A percentile compares a stretch with the other conserved stretches of the same genome.
These are phyloP conservation scores for Galerucella pusilla DNA, from an alignment of 2,888 invertebrate species.

Conservation along the genomic window DNA sequence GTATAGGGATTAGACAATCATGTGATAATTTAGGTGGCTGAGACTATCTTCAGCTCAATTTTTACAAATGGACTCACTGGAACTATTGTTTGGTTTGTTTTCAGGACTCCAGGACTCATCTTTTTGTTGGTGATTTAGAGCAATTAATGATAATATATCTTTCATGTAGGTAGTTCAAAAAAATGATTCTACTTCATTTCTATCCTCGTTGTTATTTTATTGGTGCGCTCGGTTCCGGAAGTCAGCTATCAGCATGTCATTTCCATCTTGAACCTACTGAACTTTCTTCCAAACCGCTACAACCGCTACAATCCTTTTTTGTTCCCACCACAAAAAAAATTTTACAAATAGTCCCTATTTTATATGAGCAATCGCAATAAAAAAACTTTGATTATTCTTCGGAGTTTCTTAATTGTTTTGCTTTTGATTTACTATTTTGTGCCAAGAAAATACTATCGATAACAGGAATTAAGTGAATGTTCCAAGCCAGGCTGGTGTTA, in stretches of 20 bases:
- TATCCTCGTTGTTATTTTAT: conserved; percentile 13
- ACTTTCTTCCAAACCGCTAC: conserved; percentile 40
- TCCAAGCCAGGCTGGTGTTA: neutral
- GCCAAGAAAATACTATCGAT: conserved; percentile 29
- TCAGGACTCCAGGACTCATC: too few relatives aligned
- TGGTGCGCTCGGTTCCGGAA: conserved; percentile 22
- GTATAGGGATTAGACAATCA: too few relatives aligned
- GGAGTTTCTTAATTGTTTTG: conserved; percentile 39
- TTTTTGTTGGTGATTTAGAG: too few relatives aligned
- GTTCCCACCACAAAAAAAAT: conserved; percentile 29
- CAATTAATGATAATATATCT: too few relatives aligned
- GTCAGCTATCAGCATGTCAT: conserved; percentile 39
- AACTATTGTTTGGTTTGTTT: too few relatives aligned
- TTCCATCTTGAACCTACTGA: conserved; percentile 35
- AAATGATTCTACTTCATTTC: neutral
- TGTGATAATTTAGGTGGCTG: too few relatives aligned
- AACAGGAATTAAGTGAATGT: conserved; percentile 11
- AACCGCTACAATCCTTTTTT: conserved; percentile 40
- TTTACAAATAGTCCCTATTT: conserved; percentile 39
- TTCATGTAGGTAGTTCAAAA: too few relatives aligned
- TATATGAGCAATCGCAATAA: conserved; percentile 32
- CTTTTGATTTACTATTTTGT: conserved; percentile 31
- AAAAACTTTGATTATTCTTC: conserved; percentile 38
- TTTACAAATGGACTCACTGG: too few relatives aligned
- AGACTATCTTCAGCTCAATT: too few relatives aligned